These are phyloP conservation scores for Drosophila sp. DNA, from an alignment of 1,140 invertebrate species.

Conservation along the genomic window DNA sequence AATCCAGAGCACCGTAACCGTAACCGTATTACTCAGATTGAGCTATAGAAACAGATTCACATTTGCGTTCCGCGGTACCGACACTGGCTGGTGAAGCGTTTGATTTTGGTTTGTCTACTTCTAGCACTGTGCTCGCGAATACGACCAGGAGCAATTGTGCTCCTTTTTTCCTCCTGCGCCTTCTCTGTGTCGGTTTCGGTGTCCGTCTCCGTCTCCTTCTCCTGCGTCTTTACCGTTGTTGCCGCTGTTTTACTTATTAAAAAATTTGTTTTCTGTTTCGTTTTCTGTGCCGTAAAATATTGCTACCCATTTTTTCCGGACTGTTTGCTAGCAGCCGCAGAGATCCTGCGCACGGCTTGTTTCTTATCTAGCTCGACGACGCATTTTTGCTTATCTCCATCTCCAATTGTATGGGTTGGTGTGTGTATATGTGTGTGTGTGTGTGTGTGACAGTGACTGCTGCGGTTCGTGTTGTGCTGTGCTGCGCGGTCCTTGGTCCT, in stretches of 20 bases:
- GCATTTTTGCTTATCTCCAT: slow-evolving; percentile 51
- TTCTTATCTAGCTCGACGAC: slow-evolving; percentile 52
- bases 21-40: slow-evolving; percentile 39
- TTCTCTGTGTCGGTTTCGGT: slow-evolving; percentile 10
- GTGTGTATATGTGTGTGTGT: slow-evolving; percentile 20
- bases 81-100: slow-evolving; percentile 30
- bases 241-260: slow-evolving; percentile 59
- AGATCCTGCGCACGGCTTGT: slow-evolving; percentile 73
- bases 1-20: slow-evolving; percentile 31
- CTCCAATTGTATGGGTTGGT: slow-evolving; percentile 15
- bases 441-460: slow-evolving; percentile 18
- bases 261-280: slow-evolving; percentile 59
- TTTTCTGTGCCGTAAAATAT: slow-evolving; percentile 67
- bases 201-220: slow-evolving; percentile 5
- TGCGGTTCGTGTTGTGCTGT: slow-evolving; percentile 14
- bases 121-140: slow-evolving; percentile 27
- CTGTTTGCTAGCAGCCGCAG: slow-evolving; percentile 65
- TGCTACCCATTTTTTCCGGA: slow-evolving; percentile 73
- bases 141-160: slow-evolving; percentile 26
- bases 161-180: slow-evolving; percentile 33
- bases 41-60: slow-evolving; percentile 33
- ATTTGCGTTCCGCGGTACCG: slow-evolving; percentile 44
- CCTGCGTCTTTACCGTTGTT: slow-evolving; percentile 24
- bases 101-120: slow-evolving; percentile 42
- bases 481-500: slow-evolving; percentile 54